phyloP scores from a whole-genome alignment of 2,797 vertebrate genomes.

The Triplophysa bombifrons region DNA sequence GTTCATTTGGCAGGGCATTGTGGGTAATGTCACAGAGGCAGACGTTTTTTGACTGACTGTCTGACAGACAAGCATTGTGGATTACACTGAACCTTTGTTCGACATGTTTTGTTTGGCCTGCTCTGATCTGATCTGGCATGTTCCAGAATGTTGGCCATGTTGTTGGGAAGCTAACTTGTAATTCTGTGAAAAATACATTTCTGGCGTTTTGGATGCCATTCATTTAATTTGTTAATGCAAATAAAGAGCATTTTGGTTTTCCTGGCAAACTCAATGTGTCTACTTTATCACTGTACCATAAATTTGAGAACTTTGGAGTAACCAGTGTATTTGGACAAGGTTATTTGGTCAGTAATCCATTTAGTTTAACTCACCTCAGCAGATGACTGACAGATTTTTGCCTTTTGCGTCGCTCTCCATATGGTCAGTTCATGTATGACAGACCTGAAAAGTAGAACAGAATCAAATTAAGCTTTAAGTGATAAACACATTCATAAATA shows the following conservation, averaged over 20 bases:
- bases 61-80: slow-evolving; percentile 58
- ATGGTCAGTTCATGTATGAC: background rate
- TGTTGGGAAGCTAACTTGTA: slow-evolving; percentile 41
- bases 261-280: background rate
- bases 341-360: slow-evolving; percentile 65
- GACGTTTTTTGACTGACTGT: slow-evolving; percentile 49
- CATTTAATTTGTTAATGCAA: slow-evolving; percentile 4
- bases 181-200: background rate
- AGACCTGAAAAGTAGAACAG: background rate
- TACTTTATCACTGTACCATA: slow-evolving; percentile 35
- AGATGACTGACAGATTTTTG: slow-evolving; percentile 45
- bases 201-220: background rate
- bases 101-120: slow-evolving; percentile 19
- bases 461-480: background rate
- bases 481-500: background rate
- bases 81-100: slow-evolving; percentile 36
- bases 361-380: slow-evolving; percentile 44
- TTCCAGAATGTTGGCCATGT: slow-evolving; percentile 69
- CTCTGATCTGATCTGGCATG: slow-evolving; percentile 58
- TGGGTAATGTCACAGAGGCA: background rate
- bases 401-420: background rate
- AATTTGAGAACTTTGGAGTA: slow-evolving; percentile 25
- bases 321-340: slow-evolving; percentile 13
- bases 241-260: slow-evolving; percentile 1
- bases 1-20: slow-evolving; percentile 53